These are phyloP conservation scores for Gallirallus australis DNA, from an alignment of 2,797 vertebrate species.

Conservation along the genomic window DNA sequence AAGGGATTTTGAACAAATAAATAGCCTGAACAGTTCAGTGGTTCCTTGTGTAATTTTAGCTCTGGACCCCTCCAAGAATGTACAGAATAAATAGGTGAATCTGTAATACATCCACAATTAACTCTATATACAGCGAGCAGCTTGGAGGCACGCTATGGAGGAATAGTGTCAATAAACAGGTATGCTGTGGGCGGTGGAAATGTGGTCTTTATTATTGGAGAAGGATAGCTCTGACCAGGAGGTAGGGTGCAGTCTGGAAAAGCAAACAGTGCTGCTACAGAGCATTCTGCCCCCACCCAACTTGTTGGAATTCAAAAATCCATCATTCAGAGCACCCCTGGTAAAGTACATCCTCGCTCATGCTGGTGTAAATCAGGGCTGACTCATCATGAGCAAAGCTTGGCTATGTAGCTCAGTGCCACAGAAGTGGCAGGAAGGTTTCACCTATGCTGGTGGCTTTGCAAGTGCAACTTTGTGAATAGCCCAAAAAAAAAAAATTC, in stretches of 20 bases:
- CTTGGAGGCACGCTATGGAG: neutral
- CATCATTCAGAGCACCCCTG: neutral
- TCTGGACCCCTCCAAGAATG: conserved; percentile 60
- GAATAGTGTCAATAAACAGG: conserved; percentile 66
- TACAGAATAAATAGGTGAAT: conserved; percentile 72
- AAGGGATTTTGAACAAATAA: conserved; percentile 66
- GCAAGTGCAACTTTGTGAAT: neutral
- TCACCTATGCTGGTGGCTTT: neutral
- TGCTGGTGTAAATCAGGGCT: neutral
- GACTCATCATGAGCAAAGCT: neutral
- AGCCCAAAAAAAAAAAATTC: neutral
- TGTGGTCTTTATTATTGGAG: conserved; percentile 9
- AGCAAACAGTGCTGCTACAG: conserved; percentile 10
- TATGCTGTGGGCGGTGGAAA: neutral
- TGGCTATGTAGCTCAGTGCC: neutral
- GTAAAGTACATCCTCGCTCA: neutral
- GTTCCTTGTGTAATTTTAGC: conserved; percentile 70
- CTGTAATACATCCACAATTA: conserved; percentile 48
- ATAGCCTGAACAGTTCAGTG: conserved; percentile 29
- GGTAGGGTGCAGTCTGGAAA: conserved; percentile 37
- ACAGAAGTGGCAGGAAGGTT: neutral
- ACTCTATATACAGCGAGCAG: conserved; percentile 4
- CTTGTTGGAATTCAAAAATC: neutral
- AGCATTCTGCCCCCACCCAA: neutral
- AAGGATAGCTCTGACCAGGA: neutral